These are phyloP conservation scores for Drosophila subquinaria DNA, from an alignment of 2,888 invertebrate species.

Conservation along the genomic window DNA sequence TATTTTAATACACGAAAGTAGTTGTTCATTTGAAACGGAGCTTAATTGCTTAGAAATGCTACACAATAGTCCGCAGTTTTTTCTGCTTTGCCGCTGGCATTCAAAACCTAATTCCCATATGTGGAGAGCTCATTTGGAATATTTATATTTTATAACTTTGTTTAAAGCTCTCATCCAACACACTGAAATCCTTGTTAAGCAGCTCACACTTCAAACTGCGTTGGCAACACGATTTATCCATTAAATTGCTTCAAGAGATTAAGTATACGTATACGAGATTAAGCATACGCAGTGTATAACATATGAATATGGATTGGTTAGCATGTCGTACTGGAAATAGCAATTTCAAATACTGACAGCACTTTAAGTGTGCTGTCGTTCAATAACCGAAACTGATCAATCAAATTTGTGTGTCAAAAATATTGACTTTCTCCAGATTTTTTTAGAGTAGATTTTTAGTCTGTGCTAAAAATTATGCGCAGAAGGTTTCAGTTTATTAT, in stretches of 20 bases:
- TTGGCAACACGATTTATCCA: constrained; percentile 22
- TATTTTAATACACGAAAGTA: neutral
- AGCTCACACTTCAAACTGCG: neutral
- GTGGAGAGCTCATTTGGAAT: neutral
- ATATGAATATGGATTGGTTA: constrained; percentile 1
- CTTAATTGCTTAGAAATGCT: constrained; percentile 6
- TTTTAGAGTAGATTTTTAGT: constrained; percentile 1
- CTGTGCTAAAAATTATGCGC: constrained; percentile 24
- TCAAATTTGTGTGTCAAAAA: constrained; percentile 44
- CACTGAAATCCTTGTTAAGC: neutral
- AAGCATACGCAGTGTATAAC: constrained; percentile 4
- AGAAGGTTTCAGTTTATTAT: constrained; percentile 32
- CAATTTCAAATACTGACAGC: constrained; percentile 7
- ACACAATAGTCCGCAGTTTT: neutral
- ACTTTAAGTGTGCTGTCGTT: constrained; percentile 7
- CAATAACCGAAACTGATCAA: constrained; percentile 52
- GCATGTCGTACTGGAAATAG: constrained; percentile 11
- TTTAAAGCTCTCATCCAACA: neutral
- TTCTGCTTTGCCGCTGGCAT: neutral
- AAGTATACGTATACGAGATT: constrained; percentile 3
- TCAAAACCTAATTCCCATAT: neutral
- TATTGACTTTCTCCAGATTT: constrained; percentile 27
- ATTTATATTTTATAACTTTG: neutral
- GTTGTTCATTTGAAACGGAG: neutral
- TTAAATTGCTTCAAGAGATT: constrained; percentile 20